These are phyloP conservation scores for Anas platyrhynchos DNA, from an alignment of 2,113 vertebrate species.

Conservation along the genomic window DNA sequence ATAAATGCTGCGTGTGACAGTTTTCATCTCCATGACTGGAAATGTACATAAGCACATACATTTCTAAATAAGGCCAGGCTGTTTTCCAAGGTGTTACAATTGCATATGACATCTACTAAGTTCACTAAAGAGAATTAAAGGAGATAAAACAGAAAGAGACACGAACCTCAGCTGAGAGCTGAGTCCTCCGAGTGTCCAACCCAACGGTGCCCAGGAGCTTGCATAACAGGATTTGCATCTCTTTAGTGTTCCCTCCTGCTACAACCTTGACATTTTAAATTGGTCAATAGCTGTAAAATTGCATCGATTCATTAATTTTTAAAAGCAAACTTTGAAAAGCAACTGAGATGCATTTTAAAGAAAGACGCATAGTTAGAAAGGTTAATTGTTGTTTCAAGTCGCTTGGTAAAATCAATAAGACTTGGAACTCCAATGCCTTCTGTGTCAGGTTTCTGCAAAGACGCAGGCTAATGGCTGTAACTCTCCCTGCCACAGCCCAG, in stretches of 20 bases:
- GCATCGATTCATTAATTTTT: not conserved
- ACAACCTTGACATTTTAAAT: constrained; percentile 27
- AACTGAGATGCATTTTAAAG: not conserved
- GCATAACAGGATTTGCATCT: not conserved
- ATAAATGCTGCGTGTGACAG: not conserved
- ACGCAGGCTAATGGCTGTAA: not conserved
- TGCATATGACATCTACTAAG: not conserved
- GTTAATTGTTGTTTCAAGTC: constrained; percentile 25
- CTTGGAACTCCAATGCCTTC: not conserved
- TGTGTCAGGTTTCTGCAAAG: not conserved
- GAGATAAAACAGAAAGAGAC: not conserved
- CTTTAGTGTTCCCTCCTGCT: not conserved
- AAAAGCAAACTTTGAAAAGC: not conserved
- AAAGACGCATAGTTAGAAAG: not conserved
- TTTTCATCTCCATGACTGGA: fast-evolving
- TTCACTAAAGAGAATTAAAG: not conserved
- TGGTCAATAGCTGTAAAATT: constrained; percentile 13
- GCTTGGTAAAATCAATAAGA: not conserved
- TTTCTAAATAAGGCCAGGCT: not conserved
- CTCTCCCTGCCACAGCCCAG: not conserved
- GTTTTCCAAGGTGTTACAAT: not conserved
- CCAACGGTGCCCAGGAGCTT: not conserved
- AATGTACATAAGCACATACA: fast-evolving
- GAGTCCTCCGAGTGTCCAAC: not conserved
- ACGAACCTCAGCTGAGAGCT: not conserved